Evolutionary conservation across 2,797 vertebrate genomes (phyloP).

Genomic region (Brachyrhaphis roseni): DNA sequence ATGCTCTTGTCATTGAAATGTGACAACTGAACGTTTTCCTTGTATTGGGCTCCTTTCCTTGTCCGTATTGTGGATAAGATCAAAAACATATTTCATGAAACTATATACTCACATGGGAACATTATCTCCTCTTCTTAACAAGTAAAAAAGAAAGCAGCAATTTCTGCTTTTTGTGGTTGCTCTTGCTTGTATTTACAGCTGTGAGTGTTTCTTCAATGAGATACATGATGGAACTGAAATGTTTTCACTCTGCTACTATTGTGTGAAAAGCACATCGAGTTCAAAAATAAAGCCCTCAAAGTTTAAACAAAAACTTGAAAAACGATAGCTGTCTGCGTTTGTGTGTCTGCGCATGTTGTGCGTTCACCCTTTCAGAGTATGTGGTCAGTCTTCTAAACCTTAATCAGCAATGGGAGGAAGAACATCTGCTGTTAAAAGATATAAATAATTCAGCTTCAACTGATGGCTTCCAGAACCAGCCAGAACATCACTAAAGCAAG

Average conservation of each 20-base stretch:
- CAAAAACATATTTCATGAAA: background rate
- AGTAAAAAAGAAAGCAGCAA: background rate
- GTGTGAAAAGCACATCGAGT: background rate
- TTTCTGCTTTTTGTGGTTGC: background rate
- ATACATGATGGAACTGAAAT: background rate
- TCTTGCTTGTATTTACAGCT: background rate
- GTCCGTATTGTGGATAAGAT: background rate
- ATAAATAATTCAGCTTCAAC: constrained; percentile 57
- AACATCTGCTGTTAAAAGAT: constrained; percentile 25
- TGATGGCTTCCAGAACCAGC: constrained; percentile 37
- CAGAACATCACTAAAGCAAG: constrained; percentile 31
- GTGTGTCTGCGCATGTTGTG: background rate
- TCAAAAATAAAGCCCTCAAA: constrained; percentile 2
- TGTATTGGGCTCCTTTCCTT: background rate
- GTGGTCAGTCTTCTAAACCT: constrained; percentile 27
- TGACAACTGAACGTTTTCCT: background rate
- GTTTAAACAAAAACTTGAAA: background rate
- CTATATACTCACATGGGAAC: background rate
- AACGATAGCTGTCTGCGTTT: background rate
- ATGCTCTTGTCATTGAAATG: background rate
- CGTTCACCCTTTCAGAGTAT: constrained; percentile 3
- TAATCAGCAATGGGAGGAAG: constrained; percentile 13
- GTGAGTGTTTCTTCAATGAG: background rate
- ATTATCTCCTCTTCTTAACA: background rate
- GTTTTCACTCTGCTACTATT: background rate